Percentiles rank a stretch among this genome's conserved stretches.
These are phyloP conservation scores for Cotesia congregata DNA, from an alignment of 2,888 invertebrate species.

Conservation along the genomic window DNA sequence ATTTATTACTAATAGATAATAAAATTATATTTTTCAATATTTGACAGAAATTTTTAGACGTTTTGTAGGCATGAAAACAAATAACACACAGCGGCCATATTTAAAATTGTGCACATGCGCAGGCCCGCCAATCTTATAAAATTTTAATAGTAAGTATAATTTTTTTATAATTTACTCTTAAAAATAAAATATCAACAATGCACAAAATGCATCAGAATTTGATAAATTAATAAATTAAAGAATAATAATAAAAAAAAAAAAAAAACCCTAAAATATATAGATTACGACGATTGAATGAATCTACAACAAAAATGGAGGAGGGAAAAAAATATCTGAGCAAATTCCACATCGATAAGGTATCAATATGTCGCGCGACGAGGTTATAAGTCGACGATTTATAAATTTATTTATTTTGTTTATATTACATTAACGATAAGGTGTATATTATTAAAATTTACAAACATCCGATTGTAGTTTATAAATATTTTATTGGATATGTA, in stretches of 20 bases:
- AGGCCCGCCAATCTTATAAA: no score
- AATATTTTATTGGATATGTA: no score
- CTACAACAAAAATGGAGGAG: conserved; percentile 38
- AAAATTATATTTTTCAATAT: no score
- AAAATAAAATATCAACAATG: conserved; percentile 1
- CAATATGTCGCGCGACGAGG: conserved; percentile 30
- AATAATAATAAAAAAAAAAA: conserved; percentile 12
- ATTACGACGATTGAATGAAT: conserved; percentile 41
- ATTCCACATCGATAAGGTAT: conserved; percentile 52
- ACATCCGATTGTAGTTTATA: background rate
- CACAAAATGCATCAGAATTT: conserved; percentile 20
- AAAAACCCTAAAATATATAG: conserved; percentile 37
- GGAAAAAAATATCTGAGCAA: conserved; percentile 44
- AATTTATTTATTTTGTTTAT: conserved; percentile 5
- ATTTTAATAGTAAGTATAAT: no score
- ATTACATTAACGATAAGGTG: conserved; percentile 7
- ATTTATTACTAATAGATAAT: conserved; percentile 10
- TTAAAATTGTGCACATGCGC: no score
- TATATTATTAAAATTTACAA: conserved; percentile 4
- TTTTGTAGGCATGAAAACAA: no score
- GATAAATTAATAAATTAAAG: conserved; percentile 29
- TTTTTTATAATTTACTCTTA: background rate
- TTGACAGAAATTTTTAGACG: no score
- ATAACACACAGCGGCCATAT: no score
- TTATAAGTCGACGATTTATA: conserved; percentile 2